Conservation (phyloP, 2,888 invertebrate genomes). For the Agriopis aurantiaria region DNA sequence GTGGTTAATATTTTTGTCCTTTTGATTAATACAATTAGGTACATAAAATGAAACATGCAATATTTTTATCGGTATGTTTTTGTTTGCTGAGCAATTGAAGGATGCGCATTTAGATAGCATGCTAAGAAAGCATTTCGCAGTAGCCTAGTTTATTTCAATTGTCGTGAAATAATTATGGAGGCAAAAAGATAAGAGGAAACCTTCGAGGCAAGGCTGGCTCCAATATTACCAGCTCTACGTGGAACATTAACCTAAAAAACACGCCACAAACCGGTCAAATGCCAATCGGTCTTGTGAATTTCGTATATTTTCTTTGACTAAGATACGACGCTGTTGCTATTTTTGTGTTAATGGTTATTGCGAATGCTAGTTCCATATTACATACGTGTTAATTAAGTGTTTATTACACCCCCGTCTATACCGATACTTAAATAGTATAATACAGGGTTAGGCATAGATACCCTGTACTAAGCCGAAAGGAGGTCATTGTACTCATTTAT, state of each 20-base stretch:
- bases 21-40: not conserved
- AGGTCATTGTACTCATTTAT: no score
- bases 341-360: not conserved
- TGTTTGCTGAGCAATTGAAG: not conserved
- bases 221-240: slow-evolving; percentile 49
- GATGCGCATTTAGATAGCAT: slow-evolving; percentile 2
- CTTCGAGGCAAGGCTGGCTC: slow-evolving; percentile 58
- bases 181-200: slow-evolving; percentile 54
- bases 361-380: not conserved
- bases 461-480: no score
- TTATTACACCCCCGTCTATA: no score
- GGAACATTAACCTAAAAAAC: slow-evolving; percentile 59
- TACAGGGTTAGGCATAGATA: no score
- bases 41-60: not conserved
- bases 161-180: slow-evolving; percentile 48
- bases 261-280: slow-evolving; percentile 50
- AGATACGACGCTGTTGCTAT: slow-evolving; percentile 2
- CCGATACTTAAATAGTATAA: no score
- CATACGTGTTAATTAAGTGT: not conserved
- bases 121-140: slow-evolving; percentile 49
- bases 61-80: not conserved
- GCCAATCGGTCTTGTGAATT: slow-evolving; percentile 27
- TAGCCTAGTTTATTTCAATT: slow-evolving; percentile 48
- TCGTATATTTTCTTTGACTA: slow-evolving; percentile 13
- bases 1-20: not conserved